Percentiles rank a stretch among this genome's conserved stretches.
Conservation (phyloP, 2,113 vertebrate species). For the Pteropus alecto region DNA sequence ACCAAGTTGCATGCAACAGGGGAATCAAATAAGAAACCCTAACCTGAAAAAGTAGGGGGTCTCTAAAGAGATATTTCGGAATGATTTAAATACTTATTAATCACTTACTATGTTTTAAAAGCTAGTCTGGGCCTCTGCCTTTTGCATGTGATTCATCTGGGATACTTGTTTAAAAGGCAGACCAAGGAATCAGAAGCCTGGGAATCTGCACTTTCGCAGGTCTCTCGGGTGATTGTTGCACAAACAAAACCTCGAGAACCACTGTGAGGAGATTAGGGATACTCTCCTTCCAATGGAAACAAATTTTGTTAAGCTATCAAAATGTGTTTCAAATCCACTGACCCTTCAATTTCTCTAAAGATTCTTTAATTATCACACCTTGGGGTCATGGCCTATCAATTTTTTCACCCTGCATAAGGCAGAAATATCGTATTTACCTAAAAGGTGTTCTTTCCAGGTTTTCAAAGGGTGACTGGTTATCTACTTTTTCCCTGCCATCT, state of each 20-base stretch:
- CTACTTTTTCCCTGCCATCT: not conserved
- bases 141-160: not conserved
- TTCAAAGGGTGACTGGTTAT: not conserved
- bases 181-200: not conserved
- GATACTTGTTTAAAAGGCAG: not conserved
- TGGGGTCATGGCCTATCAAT: not conserved
- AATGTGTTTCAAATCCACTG: not conserved
- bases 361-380: not conserved
- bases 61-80: not conserved
- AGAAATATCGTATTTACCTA: not conserved
- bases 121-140: not conserved
- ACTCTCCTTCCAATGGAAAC: not conserved
- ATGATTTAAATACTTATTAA: not conserved
- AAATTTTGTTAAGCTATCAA: not conserved
- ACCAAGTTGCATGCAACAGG: not conserved
- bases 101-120: not conserved
- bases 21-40: not conserved
- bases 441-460: not conserved
- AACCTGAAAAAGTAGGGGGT: not conserved
- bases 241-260: not conserved
- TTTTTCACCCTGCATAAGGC: not conserved
- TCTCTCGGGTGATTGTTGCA: not conserved
- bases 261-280: not conserved
- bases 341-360: not conserved
- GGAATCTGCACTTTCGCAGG: not conserved